Percentiles rank a stretch among this genome's conserved stretches.
phyloP scores from a whole-genome alignment of 2,113 vertebrate species.

The Crocuta crocuta region DNA sequence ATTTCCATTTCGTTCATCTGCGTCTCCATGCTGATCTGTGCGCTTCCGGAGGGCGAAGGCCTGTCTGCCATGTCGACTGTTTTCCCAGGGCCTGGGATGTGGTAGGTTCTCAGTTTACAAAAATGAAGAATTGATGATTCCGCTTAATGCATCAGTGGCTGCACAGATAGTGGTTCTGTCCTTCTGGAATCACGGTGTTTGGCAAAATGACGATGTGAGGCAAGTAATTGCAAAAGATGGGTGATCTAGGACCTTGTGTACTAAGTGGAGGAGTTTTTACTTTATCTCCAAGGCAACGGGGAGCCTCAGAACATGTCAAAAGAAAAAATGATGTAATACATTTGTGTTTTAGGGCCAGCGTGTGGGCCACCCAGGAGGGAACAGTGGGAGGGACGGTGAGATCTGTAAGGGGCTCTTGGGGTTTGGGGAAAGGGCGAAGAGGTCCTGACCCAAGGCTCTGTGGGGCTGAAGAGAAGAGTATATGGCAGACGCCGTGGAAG shows the following conservation, averaged over 20 bases:
- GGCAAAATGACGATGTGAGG: neutral
- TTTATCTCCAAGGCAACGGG: neutral
- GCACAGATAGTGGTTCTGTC: neutral
- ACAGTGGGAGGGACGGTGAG: neutral
- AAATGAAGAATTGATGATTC: neutral
- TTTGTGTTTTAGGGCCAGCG: neutral
- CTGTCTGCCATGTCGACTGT: neutral
- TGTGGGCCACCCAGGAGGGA: neutral
- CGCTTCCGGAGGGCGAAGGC: too few relatives aligned
- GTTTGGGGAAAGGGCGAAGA: neutral
- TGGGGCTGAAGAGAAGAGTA: neutral
- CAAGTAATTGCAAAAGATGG: neutral
- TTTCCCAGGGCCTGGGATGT: neutral
- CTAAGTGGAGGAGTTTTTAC: neutral
- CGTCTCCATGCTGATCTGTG: neutral
- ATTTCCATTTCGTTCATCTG: neutral
- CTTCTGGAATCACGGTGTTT: too few relatives aligned
- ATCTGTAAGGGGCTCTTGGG: neutral
- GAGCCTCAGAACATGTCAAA: neutral
- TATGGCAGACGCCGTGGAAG: accelerated
- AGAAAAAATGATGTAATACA: accelerated
- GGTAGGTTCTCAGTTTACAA: neutral
- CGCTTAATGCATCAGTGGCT: neutral
- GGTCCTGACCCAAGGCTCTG: neutral
- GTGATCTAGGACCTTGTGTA: neutral